Base-by-base conservation (phyloP, 1,140 invertebrate species). In the Orchestia grillus region DNA sequence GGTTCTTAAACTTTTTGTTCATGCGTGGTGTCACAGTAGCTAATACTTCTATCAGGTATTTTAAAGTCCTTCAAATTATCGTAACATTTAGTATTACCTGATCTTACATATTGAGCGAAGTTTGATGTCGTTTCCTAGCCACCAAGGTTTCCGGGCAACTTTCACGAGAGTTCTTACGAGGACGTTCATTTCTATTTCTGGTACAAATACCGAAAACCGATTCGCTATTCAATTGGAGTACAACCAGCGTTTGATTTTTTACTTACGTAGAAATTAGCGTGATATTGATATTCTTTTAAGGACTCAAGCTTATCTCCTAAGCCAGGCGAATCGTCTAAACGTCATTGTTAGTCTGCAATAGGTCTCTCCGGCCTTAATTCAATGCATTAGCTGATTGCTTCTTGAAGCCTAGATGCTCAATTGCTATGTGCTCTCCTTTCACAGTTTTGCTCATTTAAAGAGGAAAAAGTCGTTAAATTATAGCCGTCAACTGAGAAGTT, bases 361-460 rank as follows among this genome's bases (percentile, higher is more conserved):
- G 11, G 88, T 44, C 43, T 90, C 88, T 90, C 19, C 4, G 92
- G 92, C 40, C 44, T 94, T n/a, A 94, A 45, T 94, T 44, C 36
- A 40, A 94, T 94, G 44, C 44, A 94, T 94, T 94, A 94, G 92
- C 92, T 94, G 92, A 94, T 94, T 94, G 92, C 92, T 44, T 94
- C 92, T 45, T 47, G 40, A 40, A 40, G 88, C 43, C 42, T 90
- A 44, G 41, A 42, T 42, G 4, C 23, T 41, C 15, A 41, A 90
- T 90, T 90, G 41, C 43, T 43, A 8, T 42, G n/a, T 16, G 88
- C 88, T 41, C 88, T 90, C 62, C 62, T 23, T 77, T 77, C 62
- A 77, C 62, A 77, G 3, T 36, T 77, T 28, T 77, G 62, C 28
- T 77, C 28, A 77, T 77, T 77, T 23, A 36, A 77, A 23, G 62